phyloP scores from a whole-genome alignment of 2,888 invertebrate genomes.

The Diploptera punctata region DNA sequence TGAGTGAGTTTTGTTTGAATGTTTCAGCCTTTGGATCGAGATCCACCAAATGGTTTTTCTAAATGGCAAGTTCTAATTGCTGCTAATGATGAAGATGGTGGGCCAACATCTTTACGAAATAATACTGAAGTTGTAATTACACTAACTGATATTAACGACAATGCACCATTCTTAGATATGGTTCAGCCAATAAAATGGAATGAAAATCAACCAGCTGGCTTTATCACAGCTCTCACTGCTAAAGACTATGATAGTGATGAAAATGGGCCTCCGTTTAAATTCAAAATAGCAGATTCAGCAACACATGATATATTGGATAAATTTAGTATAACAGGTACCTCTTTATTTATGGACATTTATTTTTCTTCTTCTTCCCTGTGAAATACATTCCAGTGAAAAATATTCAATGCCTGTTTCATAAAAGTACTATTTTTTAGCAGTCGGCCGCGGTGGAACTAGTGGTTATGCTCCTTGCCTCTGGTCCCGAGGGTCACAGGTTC shows the following conservation, averaged over 20 bases:
- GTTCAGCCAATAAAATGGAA: constrained; percentile 83
- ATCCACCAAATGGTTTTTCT: constrained; percentile 84
- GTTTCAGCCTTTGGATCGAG: constrained; percentile 80
- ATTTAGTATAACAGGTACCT: constrained; percentile 69
- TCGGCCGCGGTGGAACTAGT: too few relatives aligned
- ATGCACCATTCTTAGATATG: constrained; percentile 86
- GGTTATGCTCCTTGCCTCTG: too few relatives aligned
- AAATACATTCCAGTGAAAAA: too few relatives aligned
- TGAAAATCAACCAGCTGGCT: constrained; percentile 77
- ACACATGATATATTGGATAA: constrained; percentile 71
- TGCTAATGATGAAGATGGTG: constrained; percentile 77
- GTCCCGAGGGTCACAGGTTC: too few relatives aligned
- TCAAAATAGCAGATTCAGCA: constrained; percentile 70
- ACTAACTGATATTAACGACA: constrained; percentile 88
- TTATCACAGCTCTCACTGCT: constrained; percentile 71
- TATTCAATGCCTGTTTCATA: too few relatives aligned
- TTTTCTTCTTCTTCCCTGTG: too few relatives aligned
- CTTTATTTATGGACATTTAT: too few relatives aligned
- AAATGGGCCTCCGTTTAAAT: constrained; percentile 87
- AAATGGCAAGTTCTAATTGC: constrained; percentile 72
- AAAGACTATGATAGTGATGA: constrained; percentile 81
- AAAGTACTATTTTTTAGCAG: too few relatives aligned
- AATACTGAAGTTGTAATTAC: constrained; percentile 70
- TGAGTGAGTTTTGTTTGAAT: too few relatives aligned
- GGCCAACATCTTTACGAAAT: constrained; percentile 65